Percentiles rank a stretch among this genome's conserved stretches.
Evolutionary conservation across 2,113 vertebrate species (phyloP).

Genomic region (Haplotaxodon microlepis): DNA sequence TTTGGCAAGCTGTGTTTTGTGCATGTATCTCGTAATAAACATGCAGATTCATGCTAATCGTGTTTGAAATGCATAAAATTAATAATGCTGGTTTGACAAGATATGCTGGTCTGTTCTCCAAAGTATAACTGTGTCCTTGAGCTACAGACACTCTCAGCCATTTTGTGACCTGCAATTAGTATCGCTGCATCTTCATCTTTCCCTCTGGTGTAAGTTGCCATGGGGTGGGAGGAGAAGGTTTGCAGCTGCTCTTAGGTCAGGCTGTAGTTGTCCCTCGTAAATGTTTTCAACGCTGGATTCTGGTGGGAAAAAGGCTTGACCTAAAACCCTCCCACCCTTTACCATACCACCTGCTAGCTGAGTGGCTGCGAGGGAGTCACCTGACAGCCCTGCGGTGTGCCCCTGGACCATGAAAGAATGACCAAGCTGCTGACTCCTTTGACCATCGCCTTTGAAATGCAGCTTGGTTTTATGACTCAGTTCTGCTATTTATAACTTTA

Average conservation of each 20-base stretch:
- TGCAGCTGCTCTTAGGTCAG: background rate
- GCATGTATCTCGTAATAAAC: background rate
- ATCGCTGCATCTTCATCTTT: background rate
- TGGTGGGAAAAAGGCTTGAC: background rate
- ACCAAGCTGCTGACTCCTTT: slow-evolving; percentile 52
- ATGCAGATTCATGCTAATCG: slow-evolving; percentile 14
- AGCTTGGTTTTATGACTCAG: slow-evolving; percentile 44
- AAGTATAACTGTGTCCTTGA: background rate
- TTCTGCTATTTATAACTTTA: slow-evolving; percentile 58
- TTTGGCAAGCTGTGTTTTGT: background rate
- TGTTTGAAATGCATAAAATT: background rate
- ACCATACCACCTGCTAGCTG: background rate
- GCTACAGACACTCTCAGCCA: background rate
- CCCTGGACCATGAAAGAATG: slow-evolving; percentile 19
- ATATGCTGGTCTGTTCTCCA: background rate
- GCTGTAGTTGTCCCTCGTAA: background rate
- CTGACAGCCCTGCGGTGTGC: background rate
- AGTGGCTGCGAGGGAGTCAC: background rate
- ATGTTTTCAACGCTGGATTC: background rate
- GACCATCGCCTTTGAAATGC: slow-evolving; percentile 37
- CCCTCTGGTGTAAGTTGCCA: background rate
- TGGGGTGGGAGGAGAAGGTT: background rate
- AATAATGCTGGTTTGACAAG: background rate
- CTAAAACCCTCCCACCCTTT: background rate
- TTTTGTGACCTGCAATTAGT: background rate